Conservation (phyloP, 2,797 vertebrate species). For the Lateolabrax maculatus region DNA sequence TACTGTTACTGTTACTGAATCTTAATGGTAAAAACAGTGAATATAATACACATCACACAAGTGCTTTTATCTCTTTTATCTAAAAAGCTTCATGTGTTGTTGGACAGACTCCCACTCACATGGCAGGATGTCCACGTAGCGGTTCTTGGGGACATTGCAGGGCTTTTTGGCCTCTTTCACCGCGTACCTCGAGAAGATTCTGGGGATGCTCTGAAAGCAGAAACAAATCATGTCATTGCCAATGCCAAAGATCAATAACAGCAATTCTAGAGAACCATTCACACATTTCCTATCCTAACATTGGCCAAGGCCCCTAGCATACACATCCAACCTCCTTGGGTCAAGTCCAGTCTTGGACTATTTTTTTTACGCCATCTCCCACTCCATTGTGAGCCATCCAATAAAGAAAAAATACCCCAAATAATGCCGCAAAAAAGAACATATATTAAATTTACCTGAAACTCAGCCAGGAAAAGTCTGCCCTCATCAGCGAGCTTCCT, state of each 20-base stretch:
- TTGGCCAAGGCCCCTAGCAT: not conserved
- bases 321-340: not conserved
- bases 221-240: not conserved
- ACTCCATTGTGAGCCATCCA: not conserved
- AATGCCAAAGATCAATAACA: not conserved
- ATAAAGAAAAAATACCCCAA: not conserved
- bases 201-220: conserved; percentile 91
- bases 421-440: not conserved
- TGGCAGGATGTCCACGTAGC: conserved; percentile 97
- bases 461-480: conserved; percentile 95
- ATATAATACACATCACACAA: not conserved
- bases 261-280: not conserved
- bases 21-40: not conserved
- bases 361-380: not conserved
- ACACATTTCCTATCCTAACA: not conserved
- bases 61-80: not conserved
- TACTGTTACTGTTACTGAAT: not conserved
- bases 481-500: conserved; percentile 95
- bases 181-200: conserved; percentile 90
- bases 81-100: not conserved
- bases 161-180: conserved; percentile 93
- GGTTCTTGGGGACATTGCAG: conserved; percentile 92
- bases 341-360: not conserved
- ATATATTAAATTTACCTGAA: conserved; percentile 88
- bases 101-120: conserved; percentile 86